Evolutionary conservation across 2,797 vertebrate species (phyloP).

Genomic region (Chrosomus eos): DNA sequence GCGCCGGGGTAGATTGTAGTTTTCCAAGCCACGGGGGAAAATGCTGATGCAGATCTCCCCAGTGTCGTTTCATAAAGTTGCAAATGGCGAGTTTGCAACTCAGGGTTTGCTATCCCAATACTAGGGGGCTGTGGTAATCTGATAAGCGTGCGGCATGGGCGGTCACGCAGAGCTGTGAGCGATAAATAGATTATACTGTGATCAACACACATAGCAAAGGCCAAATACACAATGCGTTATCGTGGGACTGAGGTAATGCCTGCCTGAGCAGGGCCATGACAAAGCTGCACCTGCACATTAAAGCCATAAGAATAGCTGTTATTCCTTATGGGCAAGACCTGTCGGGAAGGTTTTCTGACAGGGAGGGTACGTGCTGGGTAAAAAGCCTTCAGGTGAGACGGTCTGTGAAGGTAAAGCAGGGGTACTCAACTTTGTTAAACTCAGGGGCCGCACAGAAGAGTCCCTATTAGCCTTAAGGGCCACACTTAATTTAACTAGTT

Average conservation of each 20-base stretch:
- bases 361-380: background rate
- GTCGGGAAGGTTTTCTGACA: background rate
- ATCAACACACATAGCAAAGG: conserved; percentile 74
- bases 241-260: conserved; percentile 76
- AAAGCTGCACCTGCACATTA: conserved; percentile 76
- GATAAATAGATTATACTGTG: conserved; percentile 81
- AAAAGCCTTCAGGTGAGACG: background rate
- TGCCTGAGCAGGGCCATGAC: conserved; percentile 63
- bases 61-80: conserved; percentile 49
- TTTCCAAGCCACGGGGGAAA: conserved; percentile 43
- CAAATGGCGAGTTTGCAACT: conserved; percentile 50
- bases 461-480: background rate
- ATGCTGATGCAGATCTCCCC: conserved; percentile 55
- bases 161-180: conserved; percentile 72
- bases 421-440: background rate
- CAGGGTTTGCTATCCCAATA: conserved; percentile 64
- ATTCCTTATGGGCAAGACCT: conserved; percentile 73
- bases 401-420: background rate
- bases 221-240: conserved; percentile 73
- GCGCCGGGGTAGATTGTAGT: conserved; percentile 45
- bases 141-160: conserved; percentile 73
- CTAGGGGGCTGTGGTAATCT: conserved; percentile 69
- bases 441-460: background rate
- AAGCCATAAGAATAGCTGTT: conserved; percentile 70
- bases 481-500: background rate